Evolutionary conservation across 2,888 invertebrate genomes (phyloP).

Genomic region (Drosophila fungiperda): DNA sequence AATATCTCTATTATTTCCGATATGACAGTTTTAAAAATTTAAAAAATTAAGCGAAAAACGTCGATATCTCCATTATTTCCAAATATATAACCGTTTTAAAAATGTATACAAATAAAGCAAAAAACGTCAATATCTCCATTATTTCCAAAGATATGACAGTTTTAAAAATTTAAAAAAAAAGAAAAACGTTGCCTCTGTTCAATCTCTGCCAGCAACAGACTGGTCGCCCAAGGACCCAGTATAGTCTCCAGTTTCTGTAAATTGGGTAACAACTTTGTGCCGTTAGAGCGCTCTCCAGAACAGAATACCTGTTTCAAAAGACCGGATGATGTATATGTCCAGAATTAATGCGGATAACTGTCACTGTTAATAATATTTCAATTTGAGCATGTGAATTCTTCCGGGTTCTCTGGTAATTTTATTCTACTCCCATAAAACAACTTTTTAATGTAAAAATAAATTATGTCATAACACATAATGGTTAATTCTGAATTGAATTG

Average conservation of each 20-base stretch:
- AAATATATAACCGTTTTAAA: too few species aligned
- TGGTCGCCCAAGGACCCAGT: slow-evolving; percentile 82
- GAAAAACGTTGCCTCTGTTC: slow-evolving; percentile 67
- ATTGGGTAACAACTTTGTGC: slow-evolving; percentile 1
- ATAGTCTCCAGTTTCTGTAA: slow-evolving; percentile 76
- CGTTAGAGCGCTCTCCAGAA: slow-evolving; percentile 6
- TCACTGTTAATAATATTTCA: slow-evolving; percentile 42
- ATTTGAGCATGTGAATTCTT: background rate
- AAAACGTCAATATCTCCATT: too few species aligned
- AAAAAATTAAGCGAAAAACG: too few species aligned
- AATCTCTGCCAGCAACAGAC: slow-evolving; percentile 79
- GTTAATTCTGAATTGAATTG: background rate
- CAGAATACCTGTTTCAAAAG: slow-evolving; percentile 39
- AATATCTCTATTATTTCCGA: too few species aligned
- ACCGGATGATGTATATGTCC: background rate
- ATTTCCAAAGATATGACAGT: too few species aligned
- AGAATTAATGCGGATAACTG: slow-evolving; percentile 68
- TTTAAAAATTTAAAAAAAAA: too few species aligned
- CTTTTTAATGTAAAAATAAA: background rate
- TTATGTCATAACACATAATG: fast-evolving
- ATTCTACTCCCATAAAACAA: background rate
- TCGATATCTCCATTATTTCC: too few species aligned
- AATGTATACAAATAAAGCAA: too few species aligned
- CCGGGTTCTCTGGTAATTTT: background rate
- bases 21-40: too few species aligned